Evolutionary conservation across 2,797 vertebrate genomes (phyloP), one percentile per base, ranked within the genome.

Genomic region (Triplophysa bombifrons): DNA sequence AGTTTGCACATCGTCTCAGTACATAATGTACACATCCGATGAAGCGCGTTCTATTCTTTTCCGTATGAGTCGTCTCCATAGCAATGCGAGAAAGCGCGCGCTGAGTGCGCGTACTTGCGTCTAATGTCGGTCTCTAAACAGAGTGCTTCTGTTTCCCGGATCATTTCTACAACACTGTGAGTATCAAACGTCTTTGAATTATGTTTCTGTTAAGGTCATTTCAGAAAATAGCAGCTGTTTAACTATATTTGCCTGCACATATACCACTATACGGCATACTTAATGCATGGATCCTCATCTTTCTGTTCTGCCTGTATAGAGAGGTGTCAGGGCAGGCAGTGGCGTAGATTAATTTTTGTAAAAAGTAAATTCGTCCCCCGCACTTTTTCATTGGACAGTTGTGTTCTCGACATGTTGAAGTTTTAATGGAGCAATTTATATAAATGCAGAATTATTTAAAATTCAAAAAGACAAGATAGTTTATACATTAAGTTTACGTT

Each of bases 281-380:
- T 27, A 2, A 44, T 76, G 63, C 74, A 76, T 46, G 51, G 10
- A 76, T 56, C 25, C 50, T 56, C 38, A 56, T 56, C 63, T 30
- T 76, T 56, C 34, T 68, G 51, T 25, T 12, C 34, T 66, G 34
- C 16, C n/a, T 56, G 51, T 68, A 76, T 4, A 4, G 74, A 27
- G 74, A 8, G 22, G 64, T 58, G 38, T 76, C 64, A 76, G 25
- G 25, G 25, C 25, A 25, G 25, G 25, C 25, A 25, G 25, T 25
- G 25, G 25, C 25, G 25, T 27, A 27, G 1, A 27, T 27, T 27
- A 2, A 27, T 27, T 27, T 27, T 27, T 27, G 25, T 27, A 27
- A 27, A 27, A 27, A 27, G 25, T 2, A 27, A 27, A 27, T 27
- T 27, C 25, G 25, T 27, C 2, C 25, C 25, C 25, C 25, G 25